Evolutionary conservation across 2,797 vertebrate genomes (phyloP).

Genomic region (Hemitrygon akajei): DNA sequence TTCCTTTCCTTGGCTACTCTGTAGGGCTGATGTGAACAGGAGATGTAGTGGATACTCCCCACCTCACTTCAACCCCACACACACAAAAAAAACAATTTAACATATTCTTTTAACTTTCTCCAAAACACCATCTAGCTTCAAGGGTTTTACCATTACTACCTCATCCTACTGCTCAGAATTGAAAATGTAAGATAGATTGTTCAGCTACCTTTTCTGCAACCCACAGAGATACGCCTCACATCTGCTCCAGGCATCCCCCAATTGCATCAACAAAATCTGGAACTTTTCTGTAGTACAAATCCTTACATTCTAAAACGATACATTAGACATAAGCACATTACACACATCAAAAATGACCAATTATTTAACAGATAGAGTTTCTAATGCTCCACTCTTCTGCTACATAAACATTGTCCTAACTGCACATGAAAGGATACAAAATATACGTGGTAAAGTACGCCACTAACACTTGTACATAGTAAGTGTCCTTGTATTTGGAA

Average conservation of each 20-base stretch:
- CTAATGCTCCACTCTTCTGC: not conserved
- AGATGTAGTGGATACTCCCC: not conserved
- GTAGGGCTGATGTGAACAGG: not conserved
- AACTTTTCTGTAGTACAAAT: not conserved
- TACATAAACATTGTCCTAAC: not conserved
- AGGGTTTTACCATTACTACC: not conserved
- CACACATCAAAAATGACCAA: not conserved
- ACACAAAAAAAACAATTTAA: not conserved
- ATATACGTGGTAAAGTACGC: constrained; percentile 95
- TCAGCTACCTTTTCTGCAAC: too few species aligned
- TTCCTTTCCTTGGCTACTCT: not conserved
- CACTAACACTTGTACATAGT: constrained; percentile 90
- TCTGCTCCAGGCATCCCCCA: not conserved
- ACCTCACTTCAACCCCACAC: too few species aligned
- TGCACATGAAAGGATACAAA: constrained; percentile 85
- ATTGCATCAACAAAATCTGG: not conserved
- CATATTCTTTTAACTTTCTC: not conserved
- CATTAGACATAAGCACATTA: not conserved
- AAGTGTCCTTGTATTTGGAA: constrained; percentile 96
- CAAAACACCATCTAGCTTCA: not conserved
- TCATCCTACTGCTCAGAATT: not conserved
- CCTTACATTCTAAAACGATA: not conserved
- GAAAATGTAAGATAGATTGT: not conserved
- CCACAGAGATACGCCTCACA: not conserved
- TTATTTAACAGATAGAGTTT: not conserved